These are phyloP conservation scores for Myopa testacea DNA, from an alignment of 2,888 invertebrate genomes.

Conservation along the genomic window DNA sequence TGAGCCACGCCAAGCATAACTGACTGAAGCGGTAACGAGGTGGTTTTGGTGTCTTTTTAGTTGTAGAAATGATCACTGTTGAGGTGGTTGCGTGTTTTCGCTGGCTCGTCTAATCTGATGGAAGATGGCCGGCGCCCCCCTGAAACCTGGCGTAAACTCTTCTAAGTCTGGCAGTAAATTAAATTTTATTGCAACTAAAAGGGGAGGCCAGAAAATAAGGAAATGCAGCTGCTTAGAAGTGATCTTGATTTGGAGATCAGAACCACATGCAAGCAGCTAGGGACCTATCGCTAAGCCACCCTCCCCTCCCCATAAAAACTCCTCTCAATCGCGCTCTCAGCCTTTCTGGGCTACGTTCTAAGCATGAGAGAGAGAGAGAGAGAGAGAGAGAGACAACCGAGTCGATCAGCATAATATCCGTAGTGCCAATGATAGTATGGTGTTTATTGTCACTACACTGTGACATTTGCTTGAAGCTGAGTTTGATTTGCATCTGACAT, in stretches of 20 bases:
- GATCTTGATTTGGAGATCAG: slow-evolving; percentile 22
- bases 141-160: neutral
- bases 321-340: neutral
- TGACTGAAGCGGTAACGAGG: neutral
- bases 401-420: neutral
- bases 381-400: too few species aligned
- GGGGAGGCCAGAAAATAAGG: neutral
- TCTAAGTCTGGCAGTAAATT: slow-evolving; percentile 38
- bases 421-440: neutral
- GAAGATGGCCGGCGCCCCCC: slow-evolving; percentile 14
- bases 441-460: neutral
- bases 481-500: neutral
- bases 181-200: slow-evolving; percentile 37
- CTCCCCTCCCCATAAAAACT: too few species aligned
- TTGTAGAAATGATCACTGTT: neutral
- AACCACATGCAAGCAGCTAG: neutral
- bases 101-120: slow-evolving; percentile 37
- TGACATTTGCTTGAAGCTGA: neutral
- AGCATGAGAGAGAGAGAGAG: too few species aligned
- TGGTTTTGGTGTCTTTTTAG: neutral
- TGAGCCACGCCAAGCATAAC: neutral
- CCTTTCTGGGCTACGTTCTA: neutral
- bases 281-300: too few species aligned
- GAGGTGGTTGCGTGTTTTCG: slow-evolving; percentile 28
- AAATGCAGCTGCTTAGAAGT: neutral